Percentiles rank a stretch among this genome's conserved stretches.
Conservation (phyloP, 2,888 invertebrate species). For the Heterodera filipjevi region DNA sequence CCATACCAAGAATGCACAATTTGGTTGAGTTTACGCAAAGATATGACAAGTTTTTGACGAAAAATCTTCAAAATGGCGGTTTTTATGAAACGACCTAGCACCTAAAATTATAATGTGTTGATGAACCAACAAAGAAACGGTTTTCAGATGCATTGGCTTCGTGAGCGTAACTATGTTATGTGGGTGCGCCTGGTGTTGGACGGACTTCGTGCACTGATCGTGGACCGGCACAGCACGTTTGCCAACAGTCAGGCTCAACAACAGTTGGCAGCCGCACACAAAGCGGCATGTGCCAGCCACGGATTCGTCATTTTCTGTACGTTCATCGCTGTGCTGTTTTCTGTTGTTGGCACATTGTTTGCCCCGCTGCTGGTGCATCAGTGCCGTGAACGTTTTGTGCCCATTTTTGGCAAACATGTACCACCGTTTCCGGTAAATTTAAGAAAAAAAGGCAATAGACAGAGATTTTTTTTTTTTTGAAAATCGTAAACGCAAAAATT, state of each 20-base stretch:
- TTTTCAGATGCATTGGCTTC: slow-evolving; percentile 12
- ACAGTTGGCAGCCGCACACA: neutral
- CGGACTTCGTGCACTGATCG: slow-evolving; percentile 2
- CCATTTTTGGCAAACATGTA: neutral
- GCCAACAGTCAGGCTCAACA: neutral
- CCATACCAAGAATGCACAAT: no score
- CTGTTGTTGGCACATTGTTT: neutral
- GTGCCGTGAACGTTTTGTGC: neutral
- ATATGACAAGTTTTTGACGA: no score
- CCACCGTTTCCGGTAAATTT: neutral
- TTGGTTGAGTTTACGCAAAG: no score
- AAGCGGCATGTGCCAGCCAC: neutral
- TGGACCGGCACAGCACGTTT: neutral
- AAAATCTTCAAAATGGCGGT: no score
- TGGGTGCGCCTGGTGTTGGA: neutral
- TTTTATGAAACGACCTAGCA: no score
- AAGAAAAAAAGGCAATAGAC: neutral
- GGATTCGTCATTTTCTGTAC: neutral
- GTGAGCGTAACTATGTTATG: neutral
- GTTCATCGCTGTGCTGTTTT: neutral
- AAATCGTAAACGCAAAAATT: no score
- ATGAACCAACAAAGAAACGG: no score
- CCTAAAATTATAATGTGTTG: no score
- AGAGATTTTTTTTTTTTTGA: neutral
- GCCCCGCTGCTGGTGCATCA: neutral